Percentiles rank a stretch among this genome's conserved stretches.
These are phyloP conservation scores for Sipha flava DNA, from an alignment of 1,140 invertebrate genomes.

Conservation along the genomic window DNA sequence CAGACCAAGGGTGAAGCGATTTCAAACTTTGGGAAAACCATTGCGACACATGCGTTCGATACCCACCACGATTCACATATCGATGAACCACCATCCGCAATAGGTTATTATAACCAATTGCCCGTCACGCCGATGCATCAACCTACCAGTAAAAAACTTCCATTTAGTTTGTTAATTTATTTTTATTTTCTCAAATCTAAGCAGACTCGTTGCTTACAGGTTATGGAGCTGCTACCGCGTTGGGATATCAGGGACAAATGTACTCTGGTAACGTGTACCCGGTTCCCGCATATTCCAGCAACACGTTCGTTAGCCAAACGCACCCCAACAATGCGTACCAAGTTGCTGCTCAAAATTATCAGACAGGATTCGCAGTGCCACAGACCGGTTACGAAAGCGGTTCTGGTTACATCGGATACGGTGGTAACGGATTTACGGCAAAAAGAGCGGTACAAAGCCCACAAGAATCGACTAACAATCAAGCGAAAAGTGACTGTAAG, in stretches of 20 bases:
- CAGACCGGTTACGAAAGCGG: not conserved
- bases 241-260: not conserved
- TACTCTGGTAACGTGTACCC: not conserved
- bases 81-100: not conserved
- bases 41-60: constrained; percentile 60
- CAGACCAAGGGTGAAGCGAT: constrained; percentile 62
- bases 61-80: constrained; percentile 23
- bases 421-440: not conserved
- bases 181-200: not conserved
- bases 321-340: not conserved
- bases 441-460: not conserved
- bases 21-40: constrained; percentile 62
- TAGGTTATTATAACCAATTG: not conserved
- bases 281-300: not conserved
- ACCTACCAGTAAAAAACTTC: not conserved
- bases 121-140: not conserved
- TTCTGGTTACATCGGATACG: not conserved
- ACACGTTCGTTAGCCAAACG: not conserved
- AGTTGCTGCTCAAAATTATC: not conserved
- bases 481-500: not conserved
- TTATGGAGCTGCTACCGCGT: not conserved
- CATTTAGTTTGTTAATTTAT: not conserved
- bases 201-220: not conserved
- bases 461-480: not conserved
- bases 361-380: not conserved